Percentiles rank a stretch among this genome's conserved stretches.
phyloP scores from a whole-genome alignment of 2,797 vertebrate species.

The Cryptoprocta ferox region DNA sequence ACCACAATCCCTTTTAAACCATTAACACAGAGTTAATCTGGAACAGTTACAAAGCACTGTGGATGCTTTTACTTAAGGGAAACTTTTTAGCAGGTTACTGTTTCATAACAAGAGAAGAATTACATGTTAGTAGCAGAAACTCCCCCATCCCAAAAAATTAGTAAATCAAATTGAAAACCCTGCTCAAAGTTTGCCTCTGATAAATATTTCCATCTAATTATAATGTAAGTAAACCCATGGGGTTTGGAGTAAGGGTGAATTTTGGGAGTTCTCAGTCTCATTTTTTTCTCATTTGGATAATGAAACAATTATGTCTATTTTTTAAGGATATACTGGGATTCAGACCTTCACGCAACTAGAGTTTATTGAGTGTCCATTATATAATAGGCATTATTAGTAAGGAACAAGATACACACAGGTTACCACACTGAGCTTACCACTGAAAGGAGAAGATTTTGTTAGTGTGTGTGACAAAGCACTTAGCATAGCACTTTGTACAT shows the following conservation, averaged over 20 bases:
- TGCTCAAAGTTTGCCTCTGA: not conserved
- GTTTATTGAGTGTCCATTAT: not conserved
- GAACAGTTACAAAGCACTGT: not conserved
- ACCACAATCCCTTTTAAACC: not conserved
- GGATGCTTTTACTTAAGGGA: slow-evolving; percentile 5
- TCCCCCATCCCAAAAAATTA: slow-evolving; percentile 2
- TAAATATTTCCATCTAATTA: slow-evolving; percentile 44
- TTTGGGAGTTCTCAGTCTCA: not conserved
- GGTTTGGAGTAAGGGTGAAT: not conserved
- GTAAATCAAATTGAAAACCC: slow-evolving; percentile 13
- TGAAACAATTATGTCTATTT: not conserved
- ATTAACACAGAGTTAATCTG: not conserved
- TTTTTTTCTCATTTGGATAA: slow-evolving; percentile 36
- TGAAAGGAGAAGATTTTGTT: not conserved
- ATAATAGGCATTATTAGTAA: not conserved
- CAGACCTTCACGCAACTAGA: not conserved
- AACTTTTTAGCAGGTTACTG: not conserved
- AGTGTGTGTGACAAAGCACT: not conserved
- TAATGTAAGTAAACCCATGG: not conserved
- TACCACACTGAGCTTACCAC: not conserved
- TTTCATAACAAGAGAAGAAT: slow-evolving; percentile 23
- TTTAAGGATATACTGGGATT: not conserved
- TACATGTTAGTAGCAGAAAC: not conserved
- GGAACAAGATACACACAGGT: not conserved
- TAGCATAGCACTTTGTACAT: not conserved